phyloP scores from a whole-genome alignment of 2,113 vertebrate genomes.

The Carassius auratus region DNA sequence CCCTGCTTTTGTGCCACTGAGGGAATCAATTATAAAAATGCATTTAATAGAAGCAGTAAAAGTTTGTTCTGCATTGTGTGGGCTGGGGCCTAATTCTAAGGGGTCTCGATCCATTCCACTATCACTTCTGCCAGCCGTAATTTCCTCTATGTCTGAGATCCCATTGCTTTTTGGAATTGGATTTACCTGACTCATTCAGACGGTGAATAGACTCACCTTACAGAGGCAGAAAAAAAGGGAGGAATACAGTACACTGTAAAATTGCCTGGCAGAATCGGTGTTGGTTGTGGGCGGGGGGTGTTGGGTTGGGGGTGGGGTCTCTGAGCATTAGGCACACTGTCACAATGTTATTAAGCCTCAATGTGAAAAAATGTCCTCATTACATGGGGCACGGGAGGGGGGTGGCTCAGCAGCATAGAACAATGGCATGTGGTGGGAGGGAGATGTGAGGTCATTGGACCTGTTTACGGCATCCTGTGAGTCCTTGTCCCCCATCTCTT shows the following conservation, averaged over 20 bases:
- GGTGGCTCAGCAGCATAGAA: background rate
- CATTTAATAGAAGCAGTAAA: slow-evolving; percentile 78
- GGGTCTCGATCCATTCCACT: slow-evolving; percentile 74
- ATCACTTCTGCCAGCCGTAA: slow-evolving; percentile 74
- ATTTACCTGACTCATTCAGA: slow-evolving; percentile 80
- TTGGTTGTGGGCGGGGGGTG: background rate
- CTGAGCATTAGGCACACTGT: slow-evolving; percentile 60
- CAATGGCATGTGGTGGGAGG: background rate
- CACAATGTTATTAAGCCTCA: slow-evolving; percentile 74
- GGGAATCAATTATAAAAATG: slow-evolving; percentile 82
- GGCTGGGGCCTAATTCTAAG: slow-evolving; percentile 61
- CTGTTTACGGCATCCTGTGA: slow-evolving; percentile 41
- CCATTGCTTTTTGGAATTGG: slow-evolving; percentile 83
- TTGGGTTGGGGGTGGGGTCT: slow-evolving; percentile 47
- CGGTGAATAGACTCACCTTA: slow-evolving; percentile 74
- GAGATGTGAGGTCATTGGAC: slow-evolving; percentile 32
- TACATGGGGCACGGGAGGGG: slow-evolving; percentile 55
- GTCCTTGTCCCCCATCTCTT: slow-evolving; percentile 36
- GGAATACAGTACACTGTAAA: slow-evolving; percentile 70
- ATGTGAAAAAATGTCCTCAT: slow-evolving; percentile 75
- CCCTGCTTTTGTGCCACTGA: slow-evolving; percentile 70
- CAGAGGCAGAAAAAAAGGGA: slow-evolving; percentile 62
- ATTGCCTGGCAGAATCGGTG: slow-evolving; percentile 72
- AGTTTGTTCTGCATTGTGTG: slow-evolving; percentile 74
- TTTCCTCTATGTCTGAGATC: slow-evolving; percentile 79